Base-by-base conservation (phyloP, 1,140 invertebrate species). In the Panagrolaimus sp. region DNA sequence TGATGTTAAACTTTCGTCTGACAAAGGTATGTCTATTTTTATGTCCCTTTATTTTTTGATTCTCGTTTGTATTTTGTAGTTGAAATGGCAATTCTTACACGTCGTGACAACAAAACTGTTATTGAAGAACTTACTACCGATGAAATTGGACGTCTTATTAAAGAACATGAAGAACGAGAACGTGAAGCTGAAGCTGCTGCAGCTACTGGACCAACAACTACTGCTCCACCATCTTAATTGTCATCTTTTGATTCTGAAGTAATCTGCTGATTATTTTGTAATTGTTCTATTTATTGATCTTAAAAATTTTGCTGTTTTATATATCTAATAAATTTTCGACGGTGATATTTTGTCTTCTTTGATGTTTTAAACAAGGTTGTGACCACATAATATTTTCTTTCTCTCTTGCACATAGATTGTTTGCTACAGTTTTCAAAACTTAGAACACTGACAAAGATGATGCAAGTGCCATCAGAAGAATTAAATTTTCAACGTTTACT, bases 141-240 rank as follows among this genome's bases (percentile, higher is more conserved):
- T 43, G 91, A 96, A 85, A 91, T 98, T 0, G 89, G 91, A 74
- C 87, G 87, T 65, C 84, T 96, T 7, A 97, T 98, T 76, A 88
- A 89, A 43, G 89, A 90, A 66, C 91, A 93, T 83, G 94, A 96
- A 84, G 90, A 90, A 84, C 86, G 89, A 78, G 93, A 97, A 86
- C 92, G 92, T 45, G 89, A 86, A 65, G 83, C 84, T 38, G 88
- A 88, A 73, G 86, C 85, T 26, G 86, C 85, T 58, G 68, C 74
- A 14, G 67, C 71, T n/a, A 28, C 64, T 38, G 43, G 28, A 10
- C 17, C 63, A n/a, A 17, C n/a, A n/a, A n/a, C n/a, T n/a, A n/a
- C n/a, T n/a, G n/a, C 5, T 8, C 12, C 10, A 24, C 14, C 14
- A 62, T 24, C 26, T 62, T 26, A 62, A 65, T 32, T 67, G 28